A percentile compares a stretch with the other conserved stretches of the same genome.
These are phyloP conservation scores for Drosophila formosana DNA, from an alignment of 2,888 invertebrate species.

Conservation along the genomic window DNA sequence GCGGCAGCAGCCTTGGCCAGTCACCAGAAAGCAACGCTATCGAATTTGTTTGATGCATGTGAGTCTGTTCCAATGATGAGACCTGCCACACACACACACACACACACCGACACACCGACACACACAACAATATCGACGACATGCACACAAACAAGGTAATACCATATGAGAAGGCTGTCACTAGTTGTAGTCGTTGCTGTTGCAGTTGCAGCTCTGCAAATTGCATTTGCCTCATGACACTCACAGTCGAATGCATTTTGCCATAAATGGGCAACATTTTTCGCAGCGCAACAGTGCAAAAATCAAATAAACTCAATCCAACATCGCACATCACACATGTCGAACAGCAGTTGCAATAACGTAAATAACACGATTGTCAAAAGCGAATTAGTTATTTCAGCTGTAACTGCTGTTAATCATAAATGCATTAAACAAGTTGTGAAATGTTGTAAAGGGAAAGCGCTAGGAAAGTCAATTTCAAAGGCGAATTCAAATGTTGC, in stretches of 20 bases:
- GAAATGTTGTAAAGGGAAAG: neutral
- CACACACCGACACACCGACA: slow-evolving; percentile 7
- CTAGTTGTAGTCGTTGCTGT: slow-evolving; percentile 31
- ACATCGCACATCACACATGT: slow-evolving; percentile 44
- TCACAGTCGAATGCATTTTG: slow-evolving; percentile 73
- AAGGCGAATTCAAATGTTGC: neutral
- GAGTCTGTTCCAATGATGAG: slow-evolving; percentile 53
- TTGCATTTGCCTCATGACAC: slow-evolving; percentile 79
- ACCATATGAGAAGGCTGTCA: slow-evolving; percentile 47
- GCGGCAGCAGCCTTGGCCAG: slow-evolving; percentile 66
- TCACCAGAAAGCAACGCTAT: slow-evolving; percentile 69
- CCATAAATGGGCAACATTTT: slow-evolving; percentile 64
- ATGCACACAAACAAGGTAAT: slow-evolving; percentile 58
- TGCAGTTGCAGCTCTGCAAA: slow-evolving; percentile 59
- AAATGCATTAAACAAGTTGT: slow-evolving; percentile 10
- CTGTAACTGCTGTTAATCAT: slow-evolving; percentile 26
- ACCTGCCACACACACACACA: slow-evolving; percentile 38
- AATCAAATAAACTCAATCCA: slow-evolving; percentile 71
- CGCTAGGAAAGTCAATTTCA: neutral
- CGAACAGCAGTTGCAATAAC: slow-evolving; percentile 4
- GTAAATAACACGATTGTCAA: slow-evolving; percentile 45
- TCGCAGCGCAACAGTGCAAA: slow-evolving; percentile 45
- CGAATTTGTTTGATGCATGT: slow-evolving; percentile 80
- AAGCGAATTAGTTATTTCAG: slow-evolving; percentile 34
- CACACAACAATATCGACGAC: slow-evolving; percentile 42